Evolutionary conservation across 2,113 vertebrate species (phyloP).

Genomic region (Panthera uncia): DNA sequence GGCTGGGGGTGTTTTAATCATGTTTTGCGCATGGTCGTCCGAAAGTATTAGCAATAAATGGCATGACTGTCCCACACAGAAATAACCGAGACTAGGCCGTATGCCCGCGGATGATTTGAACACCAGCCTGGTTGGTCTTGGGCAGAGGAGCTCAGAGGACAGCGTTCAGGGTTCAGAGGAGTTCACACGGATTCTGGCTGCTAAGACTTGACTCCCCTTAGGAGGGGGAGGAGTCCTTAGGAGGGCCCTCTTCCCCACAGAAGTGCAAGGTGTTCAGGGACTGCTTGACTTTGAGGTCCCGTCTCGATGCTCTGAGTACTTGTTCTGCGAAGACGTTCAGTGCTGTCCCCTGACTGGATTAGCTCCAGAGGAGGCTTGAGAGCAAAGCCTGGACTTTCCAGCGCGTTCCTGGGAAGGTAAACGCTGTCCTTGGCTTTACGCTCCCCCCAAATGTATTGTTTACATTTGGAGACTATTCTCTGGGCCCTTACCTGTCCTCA

Average conservation of each 20-base stretch:
- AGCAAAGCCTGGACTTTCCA: not conserved
- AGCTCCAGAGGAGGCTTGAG: too few species aligned
- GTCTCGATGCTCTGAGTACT: not conserved
- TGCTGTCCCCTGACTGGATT: too few species aligned
- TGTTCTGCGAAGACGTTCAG: not conserved
- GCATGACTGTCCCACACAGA: conserved; percentile 75
- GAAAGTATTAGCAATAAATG: conserved; percentile 81
- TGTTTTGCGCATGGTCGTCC: conserved; percentile 84
- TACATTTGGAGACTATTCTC: not conserved
- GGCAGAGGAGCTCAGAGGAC: not conserved
- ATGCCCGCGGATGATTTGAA: conserved; percentile 66
- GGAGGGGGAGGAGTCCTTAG: not conserved
- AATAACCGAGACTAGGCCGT: conserved; percentile 82
- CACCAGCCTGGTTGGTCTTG: conserved; percentile 17
- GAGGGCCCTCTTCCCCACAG: too few species aligned
- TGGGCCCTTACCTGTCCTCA: not conserved
- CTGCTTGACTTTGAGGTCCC: not conserved
- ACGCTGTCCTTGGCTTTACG: fast-evolving
- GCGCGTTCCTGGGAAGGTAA: not conserved
- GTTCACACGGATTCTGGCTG: not conserved
- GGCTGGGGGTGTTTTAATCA: conserved; percentile 85
- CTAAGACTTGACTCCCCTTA: not conserved
- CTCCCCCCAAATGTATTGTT: not conserved
- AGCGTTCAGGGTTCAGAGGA: not conserved
- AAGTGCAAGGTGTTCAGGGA: not conserved